These are phyloP conservation scores for Myopa testacea DNA, from an alignment of 2,888 invertebrate species.

Conservation along the genomic window DNA sequence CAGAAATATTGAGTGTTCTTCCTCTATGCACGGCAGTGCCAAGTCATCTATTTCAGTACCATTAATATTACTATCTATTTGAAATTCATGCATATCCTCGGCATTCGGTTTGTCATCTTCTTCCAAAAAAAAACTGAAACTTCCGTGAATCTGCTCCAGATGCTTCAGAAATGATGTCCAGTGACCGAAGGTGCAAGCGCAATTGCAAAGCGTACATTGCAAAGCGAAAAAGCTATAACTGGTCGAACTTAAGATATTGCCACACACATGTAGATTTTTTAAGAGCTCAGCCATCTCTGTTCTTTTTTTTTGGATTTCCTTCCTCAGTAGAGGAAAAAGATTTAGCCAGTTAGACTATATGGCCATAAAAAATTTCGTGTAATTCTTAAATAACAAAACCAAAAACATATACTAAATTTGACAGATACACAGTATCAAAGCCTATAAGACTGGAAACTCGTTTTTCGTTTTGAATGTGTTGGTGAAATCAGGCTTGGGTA, in stretches of 20 bases:
- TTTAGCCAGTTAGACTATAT: too few relatives aligned
- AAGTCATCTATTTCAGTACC: neutral
- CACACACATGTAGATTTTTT: slow-evolving; percentile 39
- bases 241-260: slow-evolving; percentile 41
- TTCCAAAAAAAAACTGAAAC: neutral
- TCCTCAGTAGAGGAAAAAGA: too few relatives aligned
- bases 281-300: slow-evolving; percentile 10
- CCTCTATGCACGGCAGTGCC: neutral
- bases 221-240: slow-evolving; percentile 42
- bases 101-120: neutral
- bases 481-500: too few relatives aligned
- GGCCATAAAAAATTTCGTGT: too few relatives aligned
- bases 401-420: too few relatives aligned
- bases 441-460: too few relatives aligned
- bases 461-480: too few relatives aligned
- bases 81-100: neutral
- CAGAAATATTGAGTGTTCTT: slow-evolving; percentile 24
- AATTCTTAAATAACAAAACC: too few relatives aligned
- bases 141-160: slow-evolving; percentile 31
- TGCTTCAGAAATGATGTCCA: slow-evolving; percentile 43
- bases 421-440: too few relatives aligned
- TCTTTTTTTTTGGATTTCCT: too few relatives aligned
- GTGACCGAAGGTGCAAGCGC: slow-evolving; percentile 36
- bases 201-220: slow-evolving; percentile 35
- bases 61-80: neutral